These are phyloP conservation scores for Platycnemis pennipes DNA, from an alignment of 2,888 invertebrate genomes.

Conservation along the genomic window DNA sequence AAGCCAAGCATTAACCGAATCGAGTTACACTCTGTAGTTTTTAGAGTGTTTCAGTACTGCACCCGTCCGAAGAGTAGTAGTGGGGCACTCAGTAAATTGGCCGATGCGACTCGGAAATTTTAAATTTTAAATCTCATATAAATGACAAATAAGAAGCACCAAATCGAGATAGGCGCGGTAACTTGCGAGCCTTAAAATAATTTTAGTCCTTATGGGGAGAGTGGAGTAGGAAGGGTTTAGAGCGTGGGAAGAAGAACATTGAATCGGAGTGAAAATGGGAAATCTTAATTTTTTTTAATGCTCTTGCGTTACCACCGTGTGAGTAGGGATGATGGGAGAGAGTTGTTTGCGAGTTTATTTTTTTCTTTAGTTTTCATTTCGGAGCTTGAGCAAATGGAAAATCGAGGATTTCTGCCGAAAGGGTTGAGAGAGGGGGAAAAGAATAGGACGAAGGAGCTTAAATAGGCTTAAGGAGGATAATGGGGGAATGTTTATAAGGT, in stretches of 20 bases:
- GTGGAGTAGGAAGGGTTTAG: too few species aligned
- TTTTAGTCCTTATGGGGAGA: too few species aligned
- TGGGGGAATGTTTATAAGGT: constrained; percentile 64
- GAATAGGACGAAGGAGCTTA: constrained; percentile 66
- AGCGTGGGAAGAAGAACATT: background rate
- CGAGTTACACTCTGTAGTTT: too few species aligned
- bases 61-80: too few species aligned
- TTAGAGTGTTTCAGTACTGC: too few species aligned
- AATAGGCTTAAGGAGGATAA: constrained; percentile 68
- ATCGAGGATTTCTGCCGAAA: background rate
- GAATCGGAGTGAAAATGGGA: background rate
- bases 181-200: too few species aligned
- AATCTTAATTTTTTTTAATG: background rate
- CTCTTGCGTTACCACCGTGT: background rate
- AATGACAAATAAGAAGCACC: too few species aligned
- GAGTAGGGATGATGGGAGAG: background rate
- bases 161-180: too few species aligned
- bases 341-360: background rate
- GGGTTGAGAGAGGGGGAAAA: background rate
- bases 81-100: too few species aligned
- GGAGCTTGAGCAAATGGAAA: constrained; percentile 29
- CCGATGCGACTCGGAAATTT: too few species aligned
- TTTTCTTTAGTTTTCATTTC: background rate
- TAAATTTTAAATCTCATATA: too few species aligned
- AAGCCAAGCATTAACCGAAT: too few species aligned